Evolutionary conservation across 2,113 vertebrate species (phyloP).

Genomic region (Pedionomus torquatus): DNA sequence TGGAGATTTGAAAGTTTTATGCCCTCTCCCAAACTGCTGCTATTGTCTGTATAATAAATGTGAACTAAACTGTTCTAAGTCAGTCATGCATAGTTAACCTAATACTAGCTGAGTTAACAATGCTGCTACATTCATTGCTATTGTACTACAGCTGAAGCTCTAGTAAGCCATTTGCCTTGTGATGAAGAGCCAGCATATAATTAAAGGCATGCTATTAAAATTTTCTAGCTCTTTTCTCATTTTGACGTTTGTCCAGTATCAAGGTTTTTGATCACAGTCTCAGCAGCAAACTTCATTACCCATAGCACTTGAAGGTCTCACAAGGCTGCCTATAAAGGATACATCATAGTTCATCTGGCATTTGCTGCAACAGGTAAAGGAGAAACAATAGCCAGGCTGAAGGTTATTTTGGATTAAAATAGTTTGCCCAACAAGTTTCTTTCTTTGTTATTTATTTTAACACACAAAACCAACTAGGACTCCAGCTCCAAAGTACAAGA

Average conservation of each 20-base stretch:
- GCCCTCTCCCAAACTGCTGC: not conserved
- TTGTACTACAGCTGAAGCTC: not conserved
- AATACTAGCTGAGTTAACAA: not conserved
- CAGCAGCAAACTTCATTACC: not conserved
- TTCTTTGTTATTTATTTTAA: not conserved
- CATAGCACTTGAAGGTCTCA: not conserved
- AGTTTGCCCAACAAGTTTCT: not conserved
- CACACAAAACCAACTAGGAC: not conserved
- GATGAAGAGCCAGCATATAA: not conserved
- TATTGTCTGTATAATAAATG: slow-evolving; percentile 26
- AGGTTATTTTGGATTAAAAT: not conserved
- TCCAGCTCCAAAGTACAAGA: not conserved
- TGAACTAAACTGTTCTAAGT: not conserved
- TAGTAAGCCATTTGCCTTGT: not conserved
- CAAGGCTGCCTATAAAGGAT: not conserved
- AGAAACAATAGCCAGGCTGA: not conserved
- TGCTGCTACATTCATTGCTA: not conserved
- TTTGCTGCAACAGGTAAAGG: not conserved
- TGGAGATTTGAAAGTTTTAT: not conserved
- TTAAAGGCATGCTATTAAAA: slow-evolving; percentile 14
- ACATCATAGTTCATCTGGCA: not conserved
- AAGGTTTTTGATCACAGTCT: not conserved
- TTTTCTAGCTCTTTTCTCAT: not conserved
- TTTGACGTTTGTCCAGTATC: not conserved
- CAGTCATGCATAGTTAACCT: not conserved